Base-by-base conservation (phyloP, 2,113 vertebrate genomes). In the Seriola dumerili region DNA sequence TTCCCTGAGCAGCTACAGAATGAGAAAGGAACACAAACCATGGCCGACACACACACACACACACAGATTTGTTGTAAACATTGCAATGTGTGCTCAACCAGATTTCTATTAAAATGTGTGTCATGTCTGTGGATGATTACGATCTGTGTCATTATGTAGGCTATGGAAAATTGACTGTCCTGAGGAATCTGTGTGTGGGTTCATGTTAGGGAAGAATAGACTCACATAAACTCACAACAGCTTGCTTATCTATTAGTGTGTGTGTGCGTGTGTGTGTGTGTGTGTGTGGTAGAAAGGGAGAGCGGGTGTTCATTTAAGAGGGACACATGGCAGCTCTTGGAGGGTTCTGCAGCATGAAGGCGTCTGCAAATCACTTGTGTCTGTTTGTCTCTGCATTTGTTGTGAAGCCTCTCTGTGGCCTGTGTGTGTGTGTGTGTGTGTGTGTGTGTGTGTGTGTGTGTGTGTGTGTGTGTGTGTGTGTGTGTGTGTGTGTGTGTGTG, bases 51-150 rank as follows among this genome's bases (percentile, higher is more conserved):
- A 75, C 54, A 68, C 64, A 73, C 64, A 65, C 65, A 44, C 71
- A 61, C 72, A 36, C 63, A 44, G 42, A 50, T 58, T 64, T 65
- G 61, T 52, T 71, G 59, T 50, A 32, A 83, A 63, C 54, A 29
- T 8, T 62, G 72, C 50, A 54, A 29, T 29, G 71, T 81, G 70
- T 75, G 36, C 66, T 63, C 29, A 64, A 25, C 44, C 21, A 44
- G 57, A 58, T 72, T 81, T 77, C 75, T 55, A 87, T 87, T 88
- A 54, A 76, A 87, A 88, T 81, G 78, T 55, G 7, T 44, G 79
- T 80, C 67, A 4, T 29, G 58, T 76, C 74, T 54, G 65, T 11
- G 46, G 72, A 69, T 59, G 72, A 90, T 87, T 87, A 77, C 68
- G 16, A 74, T 78, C 88, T 68, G 71, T 44, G 48, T 85, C 46